Evolutionary conservation across 2,888 invertebrate genomes (phyloP), one percentile per base, ranked within the genome.

Genomic region (Papilio elwesi): DNA sequence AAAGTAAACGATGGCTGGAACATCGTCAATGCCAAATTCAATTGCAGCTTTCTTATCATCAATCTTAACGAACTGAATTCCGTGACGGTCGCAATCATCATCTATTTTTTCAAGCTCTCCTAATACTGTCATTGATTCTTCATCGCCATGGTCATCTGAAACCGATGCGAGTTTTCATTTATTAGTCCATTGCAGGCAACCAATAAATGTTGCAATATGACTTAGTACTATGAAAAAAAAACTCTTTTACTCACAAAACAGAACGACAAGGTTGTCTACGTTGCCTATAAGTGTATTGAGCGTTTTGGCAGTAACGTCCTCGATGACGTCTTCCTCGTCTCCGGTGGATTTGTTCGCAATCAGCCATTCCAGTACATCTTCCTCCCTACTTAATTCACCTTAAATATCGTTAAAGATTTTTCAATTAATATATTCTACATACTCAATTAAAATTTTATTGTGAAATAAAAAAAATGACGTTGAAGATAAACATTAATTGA

Each of bases 41-140:
- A 95, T 95, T 68, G 97, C 97, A n/a, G 97, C 97, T 79, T 95
- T 95, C 55, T 95, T 93, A 87, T 98, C 98, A 83, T 98, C 98
- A 79, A 98, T 98, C 92, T 98, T 98, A 57, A 98, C 98, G 87
- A 98, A 98, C 87, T 98, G 97, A 81, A 98, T 98, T 74, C 98
- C 98, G 84, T 97, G 97, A 81, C 97, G 96, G 89, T 98, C 98
- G 87, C 97, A 98, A 88, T 98, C 98, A 88, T 98, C 98, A 88
- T 98, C 98, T 83, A 98, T 98, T 91, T 97, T 98, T 91, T 98
- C 98, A 80, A 98, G 94, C 90, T 98, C 98, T 77, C 95, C 95
- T 79, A 98, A 94, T 70, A 97, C 97, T 81, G 96, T 96, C 96
- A 97, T 96, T 74, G 97, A 97, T 84, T 98, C 97, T 78, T 97